These are phyloP conservation scores for Tetropium fuscum DNA, from an alignment of 2,888 invertebrate species.

Conservation along the genomic window DNA sequence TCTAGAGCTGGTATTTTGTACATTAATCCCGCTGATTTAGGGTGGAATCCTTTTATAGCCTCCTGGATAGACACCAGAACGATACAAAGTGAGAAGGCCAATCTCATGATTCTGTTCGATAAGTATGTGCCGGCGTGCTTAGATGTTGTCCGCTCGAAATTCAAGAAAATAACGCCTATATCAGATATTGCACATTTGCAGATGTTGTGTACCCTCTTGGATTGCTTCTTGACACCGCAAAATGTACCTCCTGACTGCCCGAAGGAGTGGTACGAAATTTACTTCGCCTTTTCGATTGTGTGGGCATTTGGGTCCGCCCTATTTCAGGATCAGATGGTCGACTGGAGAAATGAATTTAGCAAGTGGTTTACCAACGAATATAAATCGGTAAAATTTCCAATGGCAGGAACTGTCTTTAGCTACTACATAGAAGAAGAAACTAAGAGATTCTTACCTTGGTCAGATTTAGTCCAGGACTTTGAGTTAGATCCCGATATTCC, in stretches of 20 bases:
- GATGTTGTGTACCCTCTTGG: constrained; percentile 88
- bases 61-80: constrained; percentile 88
- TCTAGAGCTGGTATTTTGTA: constrained; percentile 95
- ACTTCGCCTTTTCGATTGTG: constrained; percentile 89
- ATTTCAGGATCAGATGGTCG: constrained; percentile 91
- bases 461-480: constrained; percentile 81
- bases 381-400: constrained; percentile 89
- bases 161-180: constrained; percentile 92
- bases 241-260: constrained; percentile 90
- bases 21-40: constrained; percentile 93
- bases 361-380: constrained; percentile 97
- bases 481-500: constrained; percentile 90
- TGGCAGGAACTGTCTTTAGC: constrained; percentile 85
- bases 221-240: constrained; percentile 83
- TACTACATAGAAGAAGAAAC: constrained; percentile 90
- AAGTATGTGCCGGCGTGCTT: constrained; percentile 90
- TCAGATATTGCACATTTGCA: constrained; percentile 91
- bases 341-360: constrained; percentile 94
- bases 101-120: constrained; percentile 89
- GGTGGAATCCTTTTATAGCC: constrained; percentile 93
- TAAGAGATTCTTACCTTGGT: constrained; percentile 90
- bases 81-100: constrained; percentile 80
- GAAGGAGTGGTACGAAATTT: constrained; percentile 94
- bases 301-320: constrained; percentile 96
- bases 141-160: constrained; percentile 78